A percentile compares a stretch with the other conserved stretches of the same genome.
phyloP scores from a whole-genome alignment of 2,113 vertebrate species.

The Beaufortia kweichowensis region DNA sequence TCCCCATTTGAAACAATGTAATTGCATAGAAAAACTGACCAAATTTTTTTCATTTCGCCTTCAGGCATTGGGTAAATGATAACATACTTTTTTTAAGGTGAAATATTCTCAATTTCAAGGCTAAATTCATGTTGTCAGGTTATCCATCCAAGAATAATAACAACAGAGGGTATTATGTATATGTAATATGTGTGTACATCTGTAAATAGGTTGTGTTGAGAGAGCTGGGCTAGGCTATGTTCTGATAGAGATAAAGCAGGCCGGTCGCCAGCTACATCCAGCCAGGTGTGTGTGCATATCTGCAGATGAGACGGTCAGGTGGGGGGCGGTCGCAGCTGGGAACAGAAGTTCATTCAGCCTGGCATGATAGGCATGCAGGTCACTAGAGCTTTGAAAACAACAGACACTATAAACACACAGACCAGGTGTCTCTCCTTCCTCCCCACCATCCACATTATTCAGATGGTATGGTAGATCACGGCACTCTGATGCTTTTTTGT shows the following conservation, averaged over 20 bases:
- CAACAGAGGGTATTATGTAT: constrained; percentile 6
- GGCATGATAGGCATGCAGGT: constrained; percentile 8
- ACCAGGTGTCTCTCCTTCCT: neutral
- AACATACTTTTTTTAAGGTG: neutral
- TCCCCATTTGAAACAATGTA: neutral
- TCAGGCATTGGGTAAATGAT: neutral
- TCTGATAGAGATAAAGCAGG: constrained; percentile 36
- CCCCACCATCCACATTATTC: neutral
- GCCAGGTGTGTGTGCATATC: constrained; percentile 38
- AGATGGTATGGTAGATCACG: neutral
- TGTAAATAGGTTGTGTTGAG: constrained; percentile 50
- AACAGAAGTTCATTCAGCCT: constrained; percentile 37
- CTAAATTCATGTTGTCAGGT: neutral
- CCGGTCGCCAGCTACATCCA: constrained; percentile 19
- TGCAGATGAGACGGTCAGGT: neutral
- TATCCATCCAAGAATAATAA: constrained; percentile 10
- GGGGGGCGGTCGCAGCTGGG: constrained; percentile 26
- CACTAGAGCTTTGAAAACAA: constrained; percentile 2
- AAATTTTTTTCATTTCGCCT: no score
- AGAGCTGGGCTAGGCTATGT: constrained; percentile 36
- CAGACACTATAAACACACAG: neutral
- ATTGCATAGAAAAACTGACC: no score
- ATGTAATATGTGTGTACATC: constrained; percentile 15
- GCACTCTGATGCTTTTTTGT: neutral
- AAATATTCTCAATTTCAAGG: neutral